Base-by-base conservation (phyloP, 2,113 vertebrate species). In the Larimichthys polyactis region DNA sequence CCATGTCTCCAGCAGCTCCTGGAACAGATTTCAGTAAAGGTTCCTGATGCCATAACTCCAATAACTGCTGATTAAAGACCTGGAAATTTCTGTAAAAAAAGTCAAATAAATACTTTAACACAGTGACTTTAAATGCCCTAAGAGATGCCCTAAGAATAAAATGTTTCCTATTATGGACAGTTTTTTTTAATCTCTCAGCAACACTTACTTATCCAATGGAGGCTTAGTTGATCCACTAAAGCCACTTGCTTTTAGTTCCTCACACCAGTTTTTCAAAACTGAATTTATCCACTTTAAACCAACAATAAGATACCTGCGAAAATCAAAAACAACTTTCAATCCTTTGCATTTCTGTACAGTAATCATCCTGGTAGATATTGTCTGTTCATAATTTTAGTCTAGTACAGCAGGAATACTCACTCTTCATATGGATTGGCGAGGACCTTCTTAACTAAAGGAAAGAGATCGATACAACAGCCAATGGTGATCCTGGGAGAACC, bases 391-490 rank as follows among this genome's bases (percentile, higher is more conserved):
- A 40, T 40, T 40, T 9, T 1, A 12, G 16, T 16, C 48, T 1
- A 63, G 11, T 17, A 0, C 40, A 62, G 19, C 6, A 44, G 29
- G 44, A 67, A 77, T 55, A 96, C 97, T 96, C 92, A 99, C 98
- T 97, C 97, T 96, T 99, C 97, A 51, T 97, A 98, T 79, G 93
- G 96, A 93, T 94, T 96, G 90, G 92, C 94, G 91, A 98, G 96
- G 57, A 98, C 90, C 52, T 93, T 96, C 81, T 94, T 96, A 74
- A 98, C 96, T 84, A 98, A 93, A 82, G 97, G 97, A 75, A 98
- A 94, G 69, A 98, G 95, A 92, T 99, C 97, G 79, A 99, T 97
- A 91, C 97, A 99, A 91, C 96, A 97, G 92, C 97, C 97, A 85
- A 97, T 94, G 67, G 96, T 95, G 84, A 99, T 90, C 77, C 88